Evolutionary conservation across 2,113 vertebrate genomes (phyloP).

Genomic region (Ceyx margarethae): DNA sequence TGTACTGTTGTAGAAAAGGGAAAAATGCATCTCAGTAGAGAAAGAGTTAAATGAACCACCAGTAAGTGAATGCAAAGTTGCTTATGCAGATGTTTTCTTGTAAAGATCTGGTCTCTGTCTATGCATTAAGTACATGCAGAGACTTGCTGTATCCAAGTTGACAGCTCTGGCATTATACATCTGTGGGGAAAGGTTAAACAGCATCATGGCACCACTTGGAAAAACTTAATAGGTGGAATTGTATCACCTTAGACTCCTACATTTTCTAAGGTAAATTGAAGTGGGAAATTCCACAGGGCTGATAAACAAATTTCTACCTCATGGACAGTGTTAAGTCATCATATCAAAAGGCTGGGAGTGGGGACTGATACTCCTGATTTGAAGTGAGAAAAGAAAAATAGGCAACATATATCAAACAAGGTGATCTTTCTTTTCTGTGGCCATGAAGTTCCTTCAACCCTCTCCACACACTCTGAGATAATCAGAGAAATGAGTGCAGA

Average conservation of each 20-base stretch:
- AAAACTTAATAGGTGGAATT: conserved; percentile 31
- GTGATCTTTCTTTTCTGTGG: neutral
- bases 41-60: conserved; percentile 38
- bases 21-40: neutral
- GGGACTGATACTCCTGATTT: neutral
- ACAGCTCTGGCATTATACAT: conserved; percentile 24
- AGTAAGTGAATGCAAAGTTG: conserved; percentile 22
- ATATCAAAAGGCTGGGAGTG: neutral
- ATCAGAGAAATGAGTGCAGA: neutral
- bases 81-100: conserved; percentile 47
- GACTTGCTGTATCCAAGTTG: conserved; percentile 31
- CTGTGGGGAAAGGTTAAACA: conserved; percentile 47
- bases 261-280: conserved; percentile 27
- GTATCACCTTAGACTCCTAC: neutral
- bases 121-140: conserved; percentile 46
- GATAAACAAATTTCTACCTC: conserved; percentile 19
- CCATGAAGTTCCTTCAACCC: neutral
- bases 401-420: neutral
- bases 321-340: neutral
- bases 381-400: neutral
- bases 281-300: neutral
- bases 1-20: neutral
- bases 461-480: neutral
- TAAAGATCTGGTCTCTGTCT: conserved; percentile 57
- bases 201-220: conserved; percentile 40